Base-by-base conservation (phyloP, 2,888 invertebrate species). In the Caenorhabditis zanzibari region DNA sequence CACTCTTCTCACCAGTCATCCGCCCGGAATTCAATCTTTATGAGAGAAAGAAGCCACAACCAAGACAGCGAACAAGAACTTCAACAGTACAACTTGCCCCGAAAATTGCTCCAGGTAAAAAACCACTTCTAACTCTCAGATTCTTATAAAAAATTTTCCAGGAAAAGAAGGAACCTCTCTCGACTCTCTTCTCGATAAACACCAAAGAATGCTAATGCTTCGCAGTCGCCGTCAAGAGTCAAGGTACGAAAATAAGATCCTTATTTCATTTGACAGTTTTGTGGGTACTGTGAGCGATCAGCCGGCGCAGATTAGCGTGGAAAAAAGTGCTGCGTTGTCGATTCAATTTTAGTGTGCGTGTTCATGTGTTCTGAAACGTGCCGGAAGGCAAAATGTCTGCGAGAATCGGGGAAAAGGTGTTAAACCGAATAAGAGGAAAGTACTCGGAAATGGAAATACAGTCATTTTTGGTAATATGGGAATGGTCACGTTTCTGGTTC, bases 91-190 rank as follows among this genome's bases (percentile, higher is more conserved):
- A 63, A 44, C 35, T 79, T 16, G 56, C 79, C 0, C 71, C 79
- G 0, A 79, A 79, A 64, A 54, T 79, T 56, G 71, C 79, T 26
- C 71, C 79, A 79, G 79, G 79, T 79, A 12, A 38, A n/a, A n/a
- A 7, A 32, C 7, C 32, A 19, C 1, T 24, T 32, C 2, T 41
- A 41, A 35, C 22, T 68, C n/a, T 24, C 3, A n/a, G 2, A 16
- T 10, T 19, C 10, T 0, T 1, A n/a, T 22, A 35, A 32, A 16
- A 44, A 6, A 1, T 9, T 24, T 66, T 74, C 35, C 71, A 79
- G 83, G 83, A 6, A 69, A 79, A 44, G 83, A 83, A 75, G 74
- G 83, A 19, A 79, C 83, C 19, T 83, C 83, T 0, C 79, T 83
- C 35, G 83, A 83, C 52, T 83, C 83, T 9, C 73, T 83, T 19